Base-by-base conservation (phyloP, 1,140 invertebrate genomes). In the Zaprionus africanus region DNA sequence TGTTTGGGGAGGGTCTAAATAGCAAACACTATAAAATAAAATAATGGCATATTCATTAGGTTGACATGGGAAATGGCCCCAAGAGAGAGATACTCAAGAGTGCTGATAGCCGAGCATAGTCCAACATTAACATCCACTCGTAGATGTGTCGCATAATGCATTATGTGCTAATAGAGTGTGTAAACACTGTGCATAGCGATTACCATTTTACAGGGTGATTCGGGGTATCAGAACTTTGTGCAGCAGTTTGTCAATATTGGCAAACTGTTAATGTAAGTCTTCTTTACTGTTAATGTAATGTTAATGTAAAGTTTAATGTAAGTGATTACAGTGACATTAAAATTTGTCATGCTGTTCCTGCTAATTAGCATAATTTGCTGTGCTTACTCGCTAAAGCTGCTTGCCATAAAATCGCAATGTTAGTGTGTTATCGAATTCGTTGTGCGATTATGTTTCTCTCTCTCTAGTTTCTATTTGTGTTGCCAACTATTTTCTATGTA, bases 31-130 rank as follows among this genome's bases (percentile, higher is more conserved):
- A 26, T 24, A 49, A 22, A 51, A 46, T 17, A 46, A 41, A 24
- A 15, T 60, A 60, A 72, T 59, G 38, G 22, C 51, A 62, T 51
- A 69, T 75, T 56, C 53, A 63, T 68, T 66, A 74, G 38, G 51
- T 77, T 82, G 73, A 86, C 72, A 82, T 71, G 82, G 83, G 83
- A 86, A 86, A 82, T 87, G 76, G 76, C 80, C 83, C 76, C 57
- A 49, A 56, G 22, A 61, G 12, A 22, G 41, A 56, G 22, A 61
- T 7, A 22, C 28, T 28, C 53, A 54, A 49, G 9, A 49, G 9
- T 26, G 38, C 5, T 61, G 31, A 24, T 46, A 28, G 22, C 13
- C 12, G 38, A 28, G 19, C 79, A 58, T 63, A 70, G 72, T 73
- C 66, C 68, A 61, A 72, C 24, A 46, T 46, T 4, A 51, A 72